These are phyloP conservation scores for Heterohyrax brucei DNA, from an alignment of 2,797 vertebrate species.

Conservation along the genomic window DNA sequence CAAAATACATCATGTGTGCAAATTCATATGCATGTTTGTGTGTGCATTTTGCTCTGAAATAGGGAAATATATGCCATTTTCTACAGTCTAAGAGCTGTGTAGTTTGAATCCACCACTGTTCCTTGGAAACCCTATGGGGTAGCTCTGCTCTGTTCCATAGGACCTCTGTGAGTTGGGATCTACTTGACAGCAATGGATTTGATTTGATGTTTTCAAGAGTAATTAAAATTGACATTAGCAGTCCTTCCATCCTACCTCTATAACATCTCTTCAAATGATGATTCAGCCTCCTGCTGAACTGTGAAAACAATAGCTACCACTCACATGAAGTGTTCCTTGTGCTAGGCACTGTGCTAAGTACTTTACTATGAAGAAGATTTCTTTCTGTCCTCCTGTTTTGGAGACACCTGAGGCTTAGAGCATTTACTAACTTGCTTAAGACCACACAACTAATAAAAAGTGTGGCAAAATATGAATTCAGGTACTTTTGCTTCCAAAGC, in stretches of 20 bases:
- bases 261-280: not conserved
- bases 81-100: not conserved
- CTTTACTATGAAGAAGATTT: not conserved
- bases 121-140: too few species aligned
- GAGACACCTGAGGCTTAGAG: not conserved
- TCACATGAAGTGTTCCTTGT: not conserved
- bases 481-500: not conserved
- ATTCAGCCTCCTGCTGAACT: conserved; percentile 19
- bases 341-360: not conserved
- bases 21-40: not conserved
- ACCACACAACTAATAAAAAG: not conserved
- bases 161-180: too few species aligned
- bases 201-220: not conserved
- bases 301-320: not conserved
- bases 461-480: not conserved
- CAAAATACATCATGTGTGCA: not conserved
- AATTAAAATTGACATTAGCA: not conserved
- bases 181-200: too few species aligned
- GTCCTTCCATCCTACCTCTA: not conserved
- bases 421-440: not conserved
- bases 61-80: not conserved
- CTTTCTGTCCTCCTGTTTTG: not conserved
- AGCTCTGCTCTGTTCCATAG: too few species aligned
- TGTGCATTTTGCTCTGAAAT: not conserved
- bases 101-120: too few species aligned